Evolutionary conservation across 2,888 invertebrate genomes (phyloP), one percentile per base, ranked within the genome.

Genomic region (Callimorpha dominula): DNA sequence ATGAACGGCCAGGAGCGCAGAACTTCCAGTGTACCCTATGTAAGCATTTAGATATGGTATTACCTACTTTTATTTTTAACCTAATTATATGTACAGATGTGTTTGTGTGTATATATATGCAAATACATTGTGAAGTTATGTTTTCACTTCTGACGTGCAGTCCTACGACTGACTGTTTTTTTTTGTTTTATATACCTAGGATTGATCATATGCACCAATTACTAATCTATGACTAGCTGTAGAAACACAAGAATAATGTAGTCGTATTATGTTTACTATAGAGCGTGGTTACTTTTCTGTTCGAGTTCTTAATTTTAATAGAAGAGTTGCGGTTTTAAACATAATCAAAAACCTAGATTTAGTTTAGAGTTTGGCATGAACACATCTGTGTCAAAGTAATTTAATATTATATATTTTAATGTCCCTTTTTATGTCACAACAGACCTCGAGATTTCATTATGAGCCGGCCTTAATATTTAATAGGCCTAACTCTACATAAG

Each of bases 391-490:
- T 60, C 14, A 31, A 60, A 14, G 7, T 60, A 60, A 60, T 31
- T 60, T 60, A 46, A 9, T n/a, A 15, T 46, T 20, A 49, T 11
- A 11, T 46, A 12, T 46, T 43, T 11, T 20, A n/a, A 46, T 12
- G 49, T 65, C 43, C 20, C 42, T 43, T 63, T 70, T 73, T 68
- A 71, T 63, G 52, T 4, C 15, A 57, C 50, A 68, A 72, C 67
- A 70, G 50, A 62, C 54, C 68, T 14, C 17, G 65, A 74, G 49
- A 65, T 65, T 57, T 31, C 60, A 6, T 60, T 60, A 60, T 60
- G 60, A 60, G 40, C 43, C 60, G 50, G 43, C 72, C 72, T 79
- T 69, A 65, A 80, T 77, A 81, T 73, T 74, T 75, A 78, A 76
- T 79, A 78, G 64, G 62, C 50, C 11, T 67, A 52, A 42, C 68